Conservation (phyloP, 1,140 invertebrate species). For the Cyclargus thomasi region DNA sequence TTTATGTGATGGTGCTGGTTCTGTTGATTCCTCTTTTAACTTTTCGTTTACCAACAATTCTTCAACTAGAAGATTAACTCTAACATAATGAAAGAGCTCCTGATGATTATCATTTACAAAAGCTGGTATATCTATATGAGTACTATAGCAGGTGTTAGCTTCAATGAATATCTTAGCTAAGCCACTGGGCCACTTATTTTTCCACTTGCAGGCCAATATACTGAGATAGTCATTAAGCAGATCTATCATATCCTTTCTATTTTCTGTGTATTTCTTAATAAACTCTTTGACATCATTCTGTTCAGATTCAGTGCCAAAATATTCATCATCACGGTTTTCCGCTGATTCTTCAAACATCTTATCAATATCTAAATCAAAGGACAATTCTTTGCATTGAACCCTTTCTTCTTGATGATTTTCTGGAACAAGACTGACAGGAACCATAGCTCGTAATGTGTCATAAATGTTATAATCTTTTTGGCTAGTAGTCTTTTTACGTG, state of each 20-base stretch:
- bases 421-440: constrained; percentile 48
- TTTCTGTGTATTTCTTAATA: constrained; percentile 75
- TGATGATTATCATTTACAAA: constrained; percentile 68
- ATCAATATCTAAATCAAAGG: constrained; percentile 80
- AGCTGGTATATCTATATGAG: constrained; percentile 76
- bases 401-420: constrained; percentile 57
- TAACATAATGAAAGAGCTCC: constrained; percentile 75
- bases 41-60: constrained; percentile 79
- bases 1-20: constrained; percentile 48
- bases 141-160: constrained; percentile 75
- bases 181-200: constrained; percentile 78
- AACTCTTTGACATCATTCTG: constrained; percentile 79
- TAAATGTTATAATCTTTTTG: constrained; percentile 77
- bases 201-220: constrained; percentile 78
- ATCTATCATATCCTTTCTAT: constrained; percentile 77
- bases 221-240: constrained; percentile 78
- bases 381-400: constrained; percentile 74
- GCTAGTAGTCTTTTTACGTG: constrained; percentile 74
- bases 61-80: constrained; percentile 78
- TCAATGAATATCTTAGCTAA: constrained; percentile 78
- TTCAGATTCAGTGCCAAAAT: constrained; percentile 82
- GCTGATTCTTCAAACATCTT: constrained; percentile 78
- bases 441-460: constrained; percentile 79
- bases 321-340: constrained; percentile 46
- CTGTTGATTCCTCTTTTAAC: constrained; percentile 50